Conservation (phyloP, 1,140 invertebrate species). For the Phymorhynchus buccinoides region DNA sequence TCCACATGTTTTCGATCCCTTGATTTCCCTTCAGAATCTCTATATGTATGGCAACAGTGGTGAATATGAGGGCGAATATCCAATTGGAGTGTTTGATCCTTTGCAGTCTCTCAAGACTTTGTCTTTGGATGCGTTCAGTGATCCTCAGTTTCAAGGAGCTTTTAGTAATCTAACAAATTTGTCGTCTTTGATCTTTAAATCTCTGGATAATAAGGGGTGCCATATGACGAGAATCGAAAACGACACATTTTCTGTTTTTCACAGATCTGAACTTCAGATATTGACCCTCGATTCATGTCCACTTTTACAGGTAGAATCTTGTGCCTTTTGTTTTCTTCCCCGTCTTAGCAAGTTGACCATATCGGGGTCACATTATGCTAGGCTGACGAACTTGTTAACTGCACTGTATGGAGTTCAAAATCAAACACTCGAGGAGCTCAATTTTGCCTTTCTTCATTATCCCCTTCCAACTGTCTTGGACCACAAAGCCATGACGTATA, state of each 20-base stretch:
- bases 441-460: background rate
- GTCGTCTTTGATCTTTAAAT: background rate
- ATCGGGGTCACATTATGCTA: no score
- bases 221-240: background rate
- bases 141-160: background rate
- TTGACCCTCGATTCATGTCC: background rate
- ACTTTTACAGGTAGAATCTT: background rate
- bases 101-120: background rate
- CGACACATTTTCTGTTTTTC: background rate
- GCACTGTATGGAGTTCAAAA: conserved; percentile 21
- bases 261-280: background rate
- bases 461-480: background rate
- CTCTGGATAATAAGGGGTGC: background rate
- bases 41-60: background rate
- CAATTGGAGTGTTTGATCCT: background rate
- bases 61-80: background rate
- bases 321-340: conserved; percentile 1
- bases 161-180: background rate
- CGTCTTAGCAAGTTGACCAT: background rate
- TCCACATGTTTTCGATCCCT: background rate
- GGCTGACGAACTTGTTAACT: background rate
- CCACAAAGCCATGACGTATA: background rate
- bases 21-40: background rate
- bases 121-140: conserved; percentile 4
- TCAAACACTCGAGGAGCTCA: background rate